Evolutionary conservation across 2,113 vertebrate species (phyloP).

Genomic region (Capreolus pygargus): DNA sequence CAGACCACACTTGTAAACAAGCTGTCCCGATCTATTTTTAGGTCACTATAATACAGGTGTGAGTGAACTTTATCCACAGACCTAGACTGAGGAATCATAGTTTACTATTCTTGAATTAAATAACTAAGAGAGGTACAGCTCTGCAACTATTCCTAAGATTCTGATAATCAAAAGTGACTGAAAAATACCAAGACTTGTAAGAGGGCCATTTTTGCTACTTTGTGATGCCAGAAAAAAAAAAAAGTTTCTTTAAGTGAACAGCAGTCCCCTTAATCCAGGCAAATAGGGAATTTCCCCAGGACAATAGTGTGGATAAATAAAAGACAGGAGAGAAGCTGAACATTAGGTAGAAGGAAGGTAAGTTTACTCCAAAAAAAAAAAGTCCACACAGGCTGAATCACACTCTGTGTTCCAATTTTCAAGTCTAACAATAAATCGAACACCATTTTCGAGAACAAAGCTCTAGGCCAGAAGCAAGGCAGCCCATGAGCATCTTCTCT

Average conservation of each 20-base stretch:
- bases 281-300: not conserved
- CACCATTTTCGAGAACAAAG: constrained; percentile 37
- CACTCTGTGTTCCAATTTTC: constrained; percentile 1
- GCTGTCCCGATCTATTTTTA: not conserved
- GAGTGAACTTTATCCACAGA: not conserved
- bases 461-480: not conserved
- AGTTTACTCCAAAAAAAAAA: not conserved
- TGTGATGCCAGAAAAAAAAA: not conserved
- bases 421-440: constrained; percentile 37
- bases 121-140: not conserved
- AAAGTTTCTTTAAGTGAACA: not conserved
- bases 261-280: not conserved
- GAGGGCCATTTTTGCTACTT: not conserved
- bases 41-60: not conserved
- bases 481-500: constrained; percentile 60
- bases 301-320: not conserved
- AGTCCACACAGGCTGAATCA: constrained; percentile 15
- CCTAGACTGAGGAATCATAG: not conserved
- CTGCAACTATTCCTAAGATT: not conserved
- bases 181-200: not conserved
- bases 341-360: not conserved
- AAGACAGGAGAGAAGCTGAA: not conserved
- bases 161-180: not conserved
- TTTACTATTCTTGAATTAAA: not conserved
- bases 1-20: not conserved